phyloP scores from a whole-genome alignment of 2,797 vertebrate genomes.

The Bradypodion pumilum region DNA sequence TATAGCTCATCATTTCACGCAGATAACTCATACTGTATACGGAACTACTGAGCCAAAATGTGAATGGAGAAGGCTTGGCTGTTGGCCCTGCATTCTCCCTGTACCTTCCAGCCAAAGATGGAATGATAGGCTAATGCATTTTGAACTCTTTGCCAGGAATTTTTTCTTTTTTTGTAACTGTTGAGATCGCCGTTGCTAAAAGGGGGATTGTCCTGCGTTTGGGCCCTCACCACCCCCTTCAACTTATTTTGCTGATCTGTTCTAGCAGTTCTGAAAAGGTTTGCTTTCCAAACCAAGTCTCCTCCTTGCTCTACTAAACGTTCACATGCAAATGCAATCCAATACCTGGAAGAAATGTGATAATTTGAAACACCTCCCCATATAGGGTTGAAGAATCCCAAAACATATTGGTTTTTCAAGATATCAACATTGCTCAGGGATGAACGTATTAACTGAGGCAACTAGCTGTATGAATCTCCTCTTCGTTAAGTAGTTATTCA shows the following conservation, averaged over 20 bases:
- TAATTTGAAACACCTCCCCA: neutral
- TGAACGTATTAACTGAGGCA: neutral
- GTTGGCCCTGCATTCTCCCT: neutral
- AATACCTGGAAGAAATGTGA: neutral
- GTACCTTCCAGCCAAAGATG: neutral
- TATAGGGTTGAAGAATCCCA: neutral
- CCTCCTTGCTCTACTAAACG: neutral
- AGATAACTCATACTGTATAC: neutral
- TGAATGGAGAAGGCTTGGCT: neutral
- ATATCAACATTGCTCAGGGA: neutral
- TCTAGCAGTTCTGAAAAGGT: neutral
- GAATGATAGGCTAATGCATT: neutral
- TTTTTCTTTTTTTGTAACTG: slow-evolving; percentile 55
- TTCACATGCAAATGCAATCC: neutral
- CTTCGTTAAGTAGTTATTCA: neutral
- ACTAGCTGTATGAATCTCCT: neutral
- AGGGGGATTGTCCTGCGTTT: slow-evolving; percentile 9
- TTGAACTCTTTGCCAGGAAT: slow-evolving; percentile 32
- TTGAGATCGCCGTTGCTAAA: slow-evolving; percentile 39
- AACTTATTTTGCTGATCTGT: slow-evolving; percentile 11
- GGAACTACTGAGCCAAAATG: neutral
- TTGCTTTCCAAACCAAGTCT: neutral
- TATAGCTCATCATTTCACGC: neutral
- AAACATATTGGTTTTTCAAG: neutral
- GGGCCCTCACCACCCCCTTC: slow-evolving; percentile 1